phyloP scores from a whole-genome alignment of 2,113 vertebrate species.

The Hepsetus odoe region DNA sequence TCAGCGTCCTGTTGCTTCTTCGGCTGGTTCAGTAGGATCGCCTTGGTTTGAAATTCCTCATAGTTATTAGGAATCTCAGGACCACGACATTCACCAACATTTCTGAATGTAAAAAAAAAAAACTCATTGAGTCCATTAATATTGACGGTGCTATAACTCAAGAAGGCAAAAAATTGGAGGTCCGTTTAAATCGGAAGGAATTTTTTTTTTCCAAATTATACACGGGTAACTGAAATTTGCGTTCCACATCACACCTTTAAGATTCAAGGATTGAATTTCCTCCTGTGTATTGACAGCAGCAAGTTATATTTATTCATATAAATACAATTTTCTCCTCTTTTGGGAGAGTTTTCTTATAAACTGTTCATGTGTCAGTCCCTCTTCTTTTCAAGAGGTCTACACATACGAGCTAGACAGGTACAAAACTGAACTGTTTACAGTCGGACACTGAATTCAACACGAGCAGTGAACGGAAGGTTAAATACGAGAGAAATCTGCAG shows the following conservation, averaged over 20 bases:
- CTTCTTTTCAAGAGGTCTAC: constrained; percentile 74
- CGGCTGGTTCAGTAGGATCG: constrained; percentile 19
- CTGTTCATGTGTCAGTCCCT: constrained; percentile 61
- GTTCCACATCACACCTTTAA: constrained; percentile 38
- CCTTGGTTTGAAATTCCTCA: constrained; percentile 11
- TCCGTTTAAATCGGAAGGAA: background rate
- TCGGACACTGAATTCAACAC: constrained; percentile 16
- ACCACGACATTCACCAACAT: background rate
- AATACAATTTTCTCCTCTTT: constrained; percentile 74
- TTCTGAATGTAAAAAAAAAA: constrained; percentile 40
- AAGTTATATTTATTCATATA: constrained; percentile 74
- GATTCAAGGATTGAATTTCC: too few relatives aligned
- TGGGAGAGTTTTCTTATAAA: constrained; percentile 75
- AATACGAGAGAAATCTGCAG: constrained; percentile 29
- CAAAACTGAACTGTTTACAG: constrained; percentile 50
- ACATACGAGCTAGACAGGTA: constrained; percentile 48
- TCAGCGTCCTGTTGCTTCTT: background rate
- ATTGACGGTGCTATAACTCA: constrained; percentile 16
- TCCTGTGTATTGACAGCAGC: constrained; percentile 55
- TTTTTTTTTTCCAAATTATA: constrained; percentile 17
- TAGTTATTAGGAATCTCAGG: constrained; percentile 10
- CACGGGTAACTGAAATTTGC: constrained; percentile 33
- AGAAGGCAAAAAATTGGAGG: background rate
- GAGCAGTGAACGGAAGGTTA: constrained; percentile 18
- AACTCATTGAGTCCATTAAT: constrained; percentile 23